Evolutionary conservation across 2,113 vertebrate genomes (phyloP).

Genomic region (Caracal caracal): DNA sequence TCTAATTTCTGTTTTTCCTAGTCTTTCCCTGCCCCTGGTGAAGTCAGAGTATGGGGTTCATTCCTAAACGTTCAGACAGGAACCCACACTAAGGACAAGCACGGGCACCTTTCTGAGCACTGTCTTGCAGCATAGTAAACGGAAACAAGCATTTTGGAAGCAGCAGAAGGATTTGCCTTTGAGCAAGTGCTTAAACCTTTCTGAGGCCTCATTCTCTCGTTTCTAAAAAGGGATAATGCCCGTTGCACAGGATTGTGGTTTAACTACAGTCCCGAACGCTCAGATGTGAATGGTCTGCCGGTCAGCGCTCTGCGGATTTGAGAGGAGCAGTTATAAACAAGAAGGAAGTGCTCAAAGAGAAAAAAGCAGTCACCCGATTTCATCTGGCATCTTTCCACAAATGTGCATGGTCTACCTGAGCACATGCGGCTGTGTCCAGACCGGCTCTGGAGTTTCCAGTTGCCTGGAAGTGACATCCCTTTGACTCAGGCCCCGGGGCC

Average conservation of each 20-base stretch:
- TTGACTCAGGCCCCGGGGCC: background rate
- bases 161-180: background rate
- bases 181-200: background rate
- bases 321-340: background rate
- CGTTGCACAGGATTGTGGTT: background rate
- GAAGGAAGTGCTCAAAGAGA: background rate
- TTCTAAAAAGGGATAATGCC: background rate
- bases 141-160: background rate
- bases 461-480: rapidly evolving
- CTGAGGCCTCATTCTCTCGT: background rate
- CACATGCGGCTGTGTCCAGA: background rate
- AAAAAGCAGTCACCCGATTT: background rate
- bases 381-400: background rate
- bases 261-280: background rate
- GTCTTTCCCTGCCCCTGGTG: background rate
- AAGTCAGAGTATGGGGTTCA: background rate
- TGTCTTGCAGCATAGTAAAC: background rate
- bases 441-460: background rate
- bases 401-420: background rate
- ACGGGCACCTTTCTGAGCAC: background rate
- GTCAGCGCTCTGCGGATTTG: background rate
- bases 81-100: background rate
- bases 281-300: background rate
- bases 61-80: background rate
- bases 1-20: background rate